These are phyloP conservation scores for Drosophila meridionalis DNA, from an alignment of 2,888 invertebrate species.

Conservation along the genomic window DNA sequence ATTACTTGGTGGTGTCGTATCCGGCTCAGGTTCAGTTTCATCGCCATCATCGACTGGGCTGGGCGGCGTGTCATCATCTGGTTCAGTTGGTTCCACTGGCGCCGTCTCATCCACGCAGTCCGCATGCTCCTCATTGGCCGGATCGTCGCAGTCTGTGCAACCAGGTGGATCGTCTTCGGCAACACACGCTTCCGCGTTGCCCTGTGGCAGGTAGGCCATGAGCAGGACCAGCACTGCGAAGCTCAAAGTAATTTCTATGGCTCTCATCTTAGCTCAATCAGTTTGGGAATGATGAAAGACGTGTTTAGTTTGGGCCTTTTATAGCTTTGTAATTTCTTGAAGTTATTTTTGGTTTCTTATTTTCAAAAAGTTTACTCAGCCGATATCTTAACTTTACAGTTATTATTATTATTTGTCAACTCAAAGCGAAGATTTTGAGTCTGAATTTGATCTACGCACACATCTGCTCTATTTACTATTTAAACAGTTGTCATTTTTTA, in stretches of 20 bases:
- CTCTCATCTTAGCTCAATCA: conserved; percentile 15
- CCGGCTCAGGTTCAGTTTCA: background rate
- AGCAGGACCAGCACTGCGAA: conserved; percentile 13
- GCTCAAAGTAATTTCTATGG: conserved; percentile 1
- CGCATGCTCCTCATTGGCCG: background rate
- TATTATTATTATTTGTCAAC: background rate
- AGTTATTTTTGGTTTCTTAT: background rate
- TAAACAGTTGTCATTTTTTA: conserved; percentile 16
- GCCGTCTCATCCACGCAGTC: conserved; percentile 18
- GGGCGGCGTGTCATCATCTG: background rate
- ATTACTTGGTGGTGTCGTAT: background rate
- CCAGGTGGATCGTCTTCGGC: conserved; percentile 5
- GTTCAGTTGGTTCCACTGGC: background rate
- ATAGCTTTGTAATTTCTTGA: background rate
- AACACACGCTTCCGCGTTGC: conserved; percentile 9
- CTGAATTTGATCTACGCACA: background rate
- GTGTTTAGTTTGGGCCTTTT: background rate
- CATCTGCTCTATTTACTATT: background rate
- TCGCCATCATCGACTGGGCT: background rate
- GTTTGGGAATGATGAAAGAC: background rate
- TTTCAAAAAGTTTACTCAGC: conserved; percentile 14
- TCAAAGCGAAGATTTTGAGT: background rate
- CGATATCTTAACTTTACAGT: background rate
- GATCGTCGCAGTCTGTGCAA: conserved; percentile 23
- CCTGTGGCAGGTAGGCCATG: conserved; percentile 6